Percentiles rank a stretch among this genome's conserved stretches.
phyloP scores from a whole-genome alignment of 2,888 invertebrate species.

The Asteroscopus sphinx region DNA sequence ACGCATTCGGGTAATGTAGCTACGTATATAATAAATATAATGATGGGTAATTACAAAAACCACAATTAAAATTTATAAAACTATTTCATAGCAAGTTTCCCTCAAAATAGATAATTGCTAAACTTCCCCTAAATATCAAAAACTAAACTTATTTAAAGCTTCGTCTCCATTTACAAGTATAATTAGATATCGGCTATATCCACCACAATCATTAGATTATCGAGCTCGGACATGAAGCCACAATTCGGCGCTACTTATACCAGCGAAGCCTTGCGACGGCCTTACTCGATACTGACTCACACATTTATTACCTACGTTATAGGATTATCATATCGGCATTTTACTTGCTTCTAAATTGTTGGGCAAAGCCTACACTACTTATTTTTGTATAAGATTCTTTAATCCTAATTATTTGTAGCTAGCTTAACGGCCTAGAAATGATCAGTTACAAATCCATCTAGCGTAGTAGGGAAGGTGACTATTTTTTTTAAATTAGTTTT shows the following conservation, averaged over 20 bases:
- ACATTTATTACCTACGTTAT: conserved; percentile 62
- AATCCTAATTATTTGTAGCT: too few relatives aligned
- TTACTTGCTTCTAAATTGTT: conserved; percentile 33
- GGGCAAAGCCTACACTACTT: background rate
- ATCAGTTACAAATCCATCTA: too few relatives aligned
- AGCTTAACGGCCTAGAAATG: too few relatives aligned
- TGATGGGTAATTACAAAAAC: too few relatives aligned
- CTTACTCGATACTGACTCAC: conserved; percentile 74
- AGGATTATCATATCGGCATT: conserved; percentile 57
- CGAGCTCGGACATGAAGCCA: conserved; percentile 78
- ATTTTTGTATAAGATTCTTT: too few relatives aligned
- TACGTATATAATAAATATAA: too few relatives aligned
- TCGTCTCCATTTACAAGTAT: conserved; percentile 57
- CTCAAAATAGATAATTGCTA: too few relatives aligned
- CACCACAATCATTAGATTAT: conserved; percentile 61
- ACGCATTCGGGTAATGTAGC: too few relatives aligned
- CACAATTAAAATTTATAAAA: conserved; percentile 5
- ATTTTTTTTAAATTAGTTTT: too few relatives aligned
- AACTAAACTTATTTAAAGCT: conserved; percentile 41
- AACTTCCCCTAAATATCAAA: conserved; percentile 21
- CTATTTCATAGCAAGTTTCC: too few relatives aligned
- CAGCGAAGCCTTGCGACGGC: conserved; percentile 79
- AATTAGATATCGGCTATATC: conserved; percentile 57
- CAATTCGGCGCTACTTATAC: conserved; percentile 79
- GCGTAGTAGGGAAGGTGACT: too few relatives aligned